Evolutionary conservation across 2,888 invertebrate genomes (phyloP), one percentile per base, ranked within the genome.

Genomic region (Serripes groenlandicus): DNA sequence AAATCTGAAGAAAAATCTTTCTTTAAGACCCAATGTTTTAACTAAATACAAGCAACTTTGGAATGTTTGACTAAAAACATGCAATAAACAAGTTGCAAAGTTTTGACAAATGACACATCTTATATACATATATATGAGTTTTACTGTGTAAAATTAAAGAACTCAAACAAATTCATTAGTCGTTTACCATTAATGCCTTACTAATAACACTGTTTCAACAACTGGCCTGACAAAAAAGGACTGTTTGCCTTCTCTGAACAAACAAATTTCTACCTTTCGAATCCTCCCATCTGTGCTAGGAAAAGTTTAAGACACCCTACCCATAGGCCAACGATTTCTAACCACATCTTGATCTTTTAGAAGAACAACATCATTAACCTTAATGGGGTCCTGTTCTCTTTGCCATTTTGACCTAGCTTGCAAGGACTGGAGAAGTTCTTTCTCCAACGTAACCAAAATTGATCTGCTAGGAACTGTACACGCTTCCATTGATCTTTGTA

Each of bases 361-460:
- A 21, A 85, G 66, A 18, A 85, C 81, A 52, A 85, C 35, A 66
- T 81, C 81, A 42, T 52, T 66, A 2, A 78, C 35, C 28, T 75
- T 68, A 7, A 81, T 4, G 2, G 68, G 37, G 5, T 3, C 35
- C 9, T 52, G 21, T 15, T 73, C 73, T 18, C 30, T 30, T 2
- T 54, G 21, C 81, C 81, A 77, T 32, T 74, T 77, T 2, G 30
- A 26, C 23, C 77, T 68, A 7, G 2, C 4, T 30, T 81, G 81
- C 42, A 81, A 28, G 18, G 76, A 42, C 28, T 81, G 77, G 11
- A 81, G 74, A 56, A 35, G 77, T n/a, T 81, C 77, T 1, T 35
- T 28, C 52, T 34, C 88, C 84, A 88, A 15, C 66, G 28, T 52
- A 52, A 35, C 86, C 84, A 88, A 64, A 88, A 86, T 15, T 70